Percentiles rank a stretch among this genome's conserved stretches.
Evolutionary conservation across 2,797 vertebrate species (phyloP).

Genomic region (Naso thynnoides): DNA sequence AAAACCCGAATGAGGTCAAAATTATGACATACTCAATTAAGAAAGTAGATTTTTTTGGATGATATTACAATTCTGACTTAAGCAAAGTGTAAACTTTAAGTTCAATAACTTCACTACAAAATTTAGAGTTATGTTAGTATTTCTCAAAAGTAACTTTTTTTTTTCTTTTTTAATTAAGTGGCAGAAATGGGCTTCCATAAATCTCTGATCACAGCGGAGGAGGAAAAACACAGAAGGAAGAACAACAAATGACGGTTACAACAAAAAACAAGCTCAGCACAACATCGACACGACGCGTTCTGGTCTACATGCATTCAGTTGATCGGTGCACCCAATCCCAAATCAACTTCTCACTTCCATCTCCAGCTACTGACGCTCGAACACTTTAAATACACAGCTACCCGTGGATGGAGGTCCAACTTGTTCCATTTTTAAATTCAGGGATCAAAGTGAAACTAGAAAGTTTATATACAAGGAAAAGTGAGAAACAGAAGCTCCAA

Average conservation of each 20-base stretch:
- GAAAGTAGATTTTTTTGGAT: not conserved
- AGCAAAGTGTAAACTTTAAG: not conserved
- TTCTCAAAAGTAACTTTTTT: not conserved
- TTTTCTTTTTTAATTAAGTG: not conserved
- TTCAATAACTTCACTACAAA: not conserved
- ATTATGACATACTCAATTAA: not conserved
- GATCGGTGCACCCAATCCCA: slow-evolving; percentile 48
- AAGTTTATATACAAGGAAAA: slow-evolving; percentile 56
- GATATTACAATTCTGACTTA: not conserved
- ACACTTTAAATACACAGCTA: slow-evolving; percentile 39
- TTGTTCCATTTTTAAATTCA: slow-evolving; percentile 26
- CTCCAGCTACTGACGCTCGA: slow-evolving; percentile 31
- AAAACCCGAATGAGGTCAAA: not conserved
- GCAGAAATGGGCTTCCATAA: slow-evolving; percentile 28
- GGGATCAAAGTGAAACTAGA: slow-evolving; percentile 50
- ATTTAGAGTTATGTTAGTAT: too few relatives aligned
- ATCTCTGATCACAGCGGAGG: slow-evolving; percentile 29
- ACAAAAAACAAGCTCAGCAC: slow-evolving; percentile 53
- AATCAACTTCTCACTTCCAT: slow-evolving; percentile 11
- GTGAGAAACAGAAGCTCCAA: slow-evolving; percentile 53
- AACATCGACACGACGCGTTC: slow-evolving; percentile 53
- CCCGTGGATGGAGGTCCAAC: slow-evolving; percentile 40
- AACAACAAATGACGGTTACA: slow-evolving; percentile 72
- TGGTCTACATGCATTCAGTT: slow-evolving; percentile 72
- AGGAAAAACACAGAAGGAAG: slow-evolving; percentile 33